A percentile compares a stretch with the other conserved stretches of the same genome.
These are phyloP conservation scores for Siniperca obscura DNA, from an alignment of 2,797 vertebrate species.

Conservation along the genomic window DNA sequence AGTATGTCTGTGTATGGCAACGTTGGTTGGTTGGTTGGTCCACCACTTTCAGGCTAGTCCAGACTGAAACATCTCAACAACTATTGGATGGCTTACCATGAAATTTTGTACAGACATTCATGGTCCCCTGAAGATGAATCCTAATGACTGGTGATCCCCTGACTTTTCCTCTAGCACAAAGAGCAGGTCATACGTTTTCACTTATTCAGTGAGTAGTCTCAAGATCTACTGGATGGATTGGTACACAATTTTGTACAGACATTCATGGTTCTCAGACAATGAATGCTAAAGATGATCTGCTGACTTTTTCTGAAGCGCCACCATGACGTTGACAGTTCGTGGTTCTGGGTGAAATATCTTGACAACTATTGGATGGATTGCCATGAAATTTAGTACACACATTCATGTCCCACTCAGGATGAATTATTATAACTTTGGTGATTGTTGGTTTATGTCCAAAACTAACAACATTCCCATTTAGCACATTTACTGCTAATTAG, in stretches of 20 bases:
- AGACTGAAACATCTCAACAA: background rate
- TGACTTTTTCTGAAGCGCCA: background rate
- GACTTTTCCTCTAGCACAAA: background rate
- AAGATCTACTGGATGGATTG: background rate
- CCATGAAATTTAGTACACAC: background rate
- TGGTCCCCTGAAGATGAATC: background rate
- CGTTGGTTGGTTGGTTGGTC: accelerated
- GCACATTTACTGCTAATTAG: background rate
- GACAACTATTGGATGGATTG: background rate
- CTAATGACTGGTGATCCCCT: background rate
- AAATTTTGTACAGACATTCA: background rate
- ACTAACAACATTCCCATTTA: background rate
- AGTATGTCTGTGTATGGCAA: background rate
- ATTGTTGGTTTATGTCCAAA: background rate
- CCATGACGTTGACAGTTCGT: background rate
- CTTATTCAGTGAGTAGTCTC: background rate
- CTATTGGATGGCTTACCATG: background rate
- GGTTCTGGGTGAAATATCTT: background rate
- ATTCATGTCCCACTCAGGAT: background rate
- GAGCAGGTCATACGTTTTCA: background rate
- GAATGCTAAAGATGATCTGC: background rate
- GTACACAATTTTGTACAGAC: background rate
- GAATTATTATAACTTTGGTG: background rate
- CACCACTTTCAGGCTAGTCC: background rate
- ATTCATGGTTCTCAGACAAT: background rate